Percentiles rank a stretch among this genome's conserved stretches.
Conservation (phyloP, 2,113 vertebrate species). For the Limnothrissa miodon region DNA sequence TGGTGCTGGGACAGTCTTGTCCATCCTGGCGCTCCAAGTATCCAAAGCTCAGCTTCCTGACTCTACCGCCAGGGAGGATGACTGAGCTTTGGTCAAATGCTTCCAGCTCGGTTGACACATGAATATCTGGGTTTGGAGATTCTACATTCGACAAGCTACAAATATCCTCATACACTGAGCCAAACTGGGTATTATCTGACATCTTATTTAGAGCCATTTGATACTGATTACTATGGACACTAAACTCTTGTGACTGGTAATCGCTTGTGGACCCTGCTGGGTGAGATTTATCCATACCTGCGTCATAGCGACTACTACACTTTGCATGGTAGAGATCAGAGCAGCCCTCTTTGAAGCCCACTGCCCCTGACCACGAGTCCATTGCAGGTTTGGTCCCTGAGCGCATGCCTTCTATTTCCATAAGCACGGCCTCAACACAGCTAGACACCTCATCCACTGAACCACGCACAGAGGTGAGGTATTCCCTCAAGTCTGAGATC, state of each 20-base stretch:
- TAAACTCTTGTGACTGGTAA: constrained; percentile 21
- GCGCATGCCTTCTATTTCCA: constrained; percentile 91
- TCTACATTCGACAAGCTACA: constrained; percentile 45
- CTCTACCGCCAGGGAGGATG: constrained; percentile 49
- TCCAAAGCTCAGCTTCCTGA: constrained; percentile 58
- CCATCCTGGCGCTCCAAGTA: constrained; percentile 60
- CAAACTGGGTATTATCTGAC: constrained; percentile 23
- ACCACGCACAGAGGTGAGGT: constrained; percentile 87
- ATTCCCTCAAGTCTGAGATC: constrained; percentile 90
- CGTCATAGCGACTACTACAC: constrained; percentile 54
- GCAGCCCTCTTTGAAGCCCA: constrained; percentile 44
- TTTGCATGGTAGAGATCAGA: constrained; percentile 46
- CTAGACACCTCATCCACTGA: constrained; percentile 96
- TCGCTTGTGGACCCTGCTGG: constrained; percentile 5
- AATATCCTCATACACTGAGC: not conserved
- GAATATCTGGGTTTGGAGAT: constrained; percentile 45
- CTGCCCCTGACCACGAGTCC: constrained; percentile 58
- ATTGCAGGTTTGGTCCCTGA: constrained; percentile 56
- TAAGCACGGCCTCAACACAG: constrained; percentile 89
- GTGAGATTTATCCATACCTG: constrained; percentile 13
- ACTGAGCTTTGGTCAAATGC: constrained; percentile 62
- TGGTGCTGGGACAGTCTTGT: constrained; percentile 66
- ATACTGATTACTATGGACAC: constrained; percentile 12
- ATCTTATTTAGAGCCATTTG: not conserved
- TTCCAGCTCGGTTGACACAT: constrained; percentile 51